Conservation (phyloP, 1,140 invertebrate genomes). For the Phymastichus coffea region DNA sequence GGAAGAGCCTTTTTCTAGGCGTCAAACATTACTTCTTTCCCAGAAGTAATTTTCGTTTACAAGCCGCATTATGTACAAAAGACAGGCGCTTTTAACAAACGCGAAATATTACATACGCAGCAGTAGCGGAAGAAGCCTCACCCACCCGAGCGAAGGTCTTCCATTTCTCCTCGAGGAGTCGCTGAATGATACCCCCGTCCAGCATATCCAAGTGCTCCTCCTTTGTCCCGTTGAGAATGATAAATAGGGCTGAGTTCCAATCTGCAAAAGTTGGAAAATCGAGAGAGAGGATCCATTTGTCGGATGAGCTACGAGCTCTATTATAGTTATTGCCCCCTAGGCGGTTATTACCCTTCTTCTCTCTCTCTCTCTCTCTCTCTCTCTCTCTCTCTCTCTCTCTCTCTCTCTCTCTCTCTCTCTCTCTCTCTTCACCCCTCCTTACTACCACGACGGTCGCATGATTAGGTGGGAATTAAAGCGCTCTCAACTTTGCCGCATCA, state of each 20-base stretch:
- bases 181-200: slow-evolving; percentile 96
- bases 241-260: slow-evolving; percentile 97
- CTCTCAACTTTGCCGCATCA: too few species aligned
- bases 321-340: slow-evolving; percentile 26
- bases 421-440: neutral
- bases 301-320: slow-evolving; percentile 24
- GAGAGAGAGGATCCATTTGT: slow-evolving; percentile 17
- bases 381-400: slow-evolving; percentile 1
- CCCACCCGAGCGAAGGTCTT: slow-evolving; percentile 92
- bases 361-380: neutral
- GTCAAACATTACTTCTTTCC: too few species aligned
- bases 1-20: too few species aligned
- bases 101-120: too few species aligned
- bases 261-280: slow-evolving; percentile 63
- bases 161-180: slow-evolving; percentile 98
- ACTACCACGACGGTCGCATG: too few species aligned
- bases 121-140: too few species aligned
- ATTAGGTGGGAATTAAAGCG: too few species aligned
- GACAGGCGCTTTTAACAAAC: too few species aligned
- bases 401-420: neutral
- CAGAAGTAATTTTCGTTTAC: too few species aligned
- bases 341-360: slow-evolving; percentile 6
- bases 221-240: slow-evolving; percentile 95
- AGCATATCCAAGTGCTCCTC: slow-evolving; percentile 98
- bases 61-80: too few species aligned